Conservation (phyloP, 2,113 vertebrate species). For the Trachemys scripta region DNA sequence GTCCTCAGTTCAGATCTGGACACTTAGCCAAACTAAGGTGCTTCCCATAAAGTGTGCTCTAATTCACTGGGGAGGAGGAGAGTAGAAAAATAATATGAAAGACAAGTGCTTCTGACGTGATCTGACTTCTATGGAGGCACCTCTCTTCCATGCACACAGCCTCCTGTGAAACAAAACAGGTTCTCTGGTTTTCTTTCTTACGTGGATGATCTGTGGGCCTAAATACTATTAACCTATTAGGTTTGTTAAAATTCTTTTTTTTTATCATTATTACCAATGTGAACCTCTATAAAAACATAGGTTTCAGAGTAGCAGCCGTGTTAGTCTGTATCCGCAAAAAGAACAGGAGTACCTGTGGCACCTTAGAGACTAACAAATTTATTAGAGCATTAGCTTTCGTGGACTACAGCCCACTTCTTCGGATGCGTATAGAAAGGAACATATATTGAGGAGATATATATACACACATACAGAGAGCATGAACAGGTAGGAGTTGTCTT, state of each 20-base stretch:
- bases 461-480: no score
- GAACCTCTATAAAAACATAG: neutral
- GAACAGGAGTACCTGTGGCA: no score
- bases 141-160: neutral
- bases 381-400: no score
- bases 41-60: neutral
- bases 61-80: neutral
- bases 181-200: neutral
- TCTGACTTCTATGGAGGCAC: accelerated
- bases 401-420: no score
- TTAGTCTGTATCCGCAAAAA: no score
- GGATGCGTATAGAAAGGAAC: no score
- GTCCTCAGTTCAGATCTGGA: neutral
- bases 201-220: neutral
- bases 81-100: neutral
- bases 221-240: neutral
- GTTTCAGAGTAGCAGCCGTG: no score
- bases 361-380: no score
- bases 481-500: no score
- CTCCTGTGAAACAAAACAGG: neutral
- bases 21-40: neutral
- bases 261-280: neutral
- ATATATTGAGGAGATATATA: no score
- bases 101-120: neutral
- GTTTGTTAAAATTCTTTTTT: neutral